phyloP scores from a whole-genome alignment of 1,140 invertebrate genomes.

The Hylyphantes graminicola region DNA sequence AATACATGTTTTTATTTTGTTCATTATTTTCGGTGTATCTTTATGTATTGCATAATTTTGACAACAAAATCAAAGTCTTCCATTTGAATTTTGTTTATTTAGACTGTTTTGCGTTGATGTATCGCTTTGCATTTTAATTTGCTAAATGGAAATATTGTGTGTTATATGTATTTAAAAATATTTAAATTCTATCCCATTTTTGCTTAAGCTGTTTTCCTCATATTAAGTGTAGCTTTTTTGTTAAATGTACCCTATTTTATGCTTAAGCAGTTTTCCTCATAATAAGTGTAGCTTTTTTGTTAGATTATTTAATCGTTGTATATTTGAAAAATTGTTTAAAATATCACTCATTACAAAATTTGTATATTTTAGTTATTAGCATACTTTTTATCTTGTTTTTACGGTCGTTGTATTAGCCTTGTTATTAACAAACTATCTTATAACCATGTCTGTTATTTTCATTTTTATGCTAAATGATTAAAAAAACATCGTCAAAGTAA shows the following conservation, averaged over 20 bases:
- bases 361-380: too few relatives aligned
- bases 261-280: background rate
- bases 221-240: background rate
- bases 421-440: too few relatives aligned
- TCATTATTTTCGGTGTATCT: conserved; percentile 15
- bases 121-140: background rate
- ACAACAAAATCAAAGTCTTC: conserved; percentile 61
- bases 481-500: too few relatives aligned
- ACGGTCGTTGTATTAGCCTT: too few relatives aligned
- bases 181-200: background rate
- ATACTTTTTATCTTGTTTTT: too few relatives aligned
- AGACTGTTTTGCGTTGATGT: conserved; percentile 10
- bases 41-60: conserved; percentile 32
- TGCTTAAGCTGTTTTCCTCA: background rate
- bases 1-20: conserved; percentile 46
- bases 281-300: background rate
- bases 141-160: background rate
- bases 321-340: background rate
- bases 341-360: too few relatives aligned
- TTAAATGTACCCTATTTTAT: background rate
- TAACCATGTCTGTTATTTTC: too few relatives aligned
- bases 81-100: conserved; percentile 58
- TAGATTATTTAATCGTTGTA: background rate
- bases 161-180: background rate
- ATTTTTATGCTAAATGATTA: too few relatives aligned